A percentile compares a stretch with the other conserved stretches of the same genome.
Evolutionary conservation across 2,113 vertebrate species (phyloP).

Genomic region (Rhagologus leucostigma): DNA sequence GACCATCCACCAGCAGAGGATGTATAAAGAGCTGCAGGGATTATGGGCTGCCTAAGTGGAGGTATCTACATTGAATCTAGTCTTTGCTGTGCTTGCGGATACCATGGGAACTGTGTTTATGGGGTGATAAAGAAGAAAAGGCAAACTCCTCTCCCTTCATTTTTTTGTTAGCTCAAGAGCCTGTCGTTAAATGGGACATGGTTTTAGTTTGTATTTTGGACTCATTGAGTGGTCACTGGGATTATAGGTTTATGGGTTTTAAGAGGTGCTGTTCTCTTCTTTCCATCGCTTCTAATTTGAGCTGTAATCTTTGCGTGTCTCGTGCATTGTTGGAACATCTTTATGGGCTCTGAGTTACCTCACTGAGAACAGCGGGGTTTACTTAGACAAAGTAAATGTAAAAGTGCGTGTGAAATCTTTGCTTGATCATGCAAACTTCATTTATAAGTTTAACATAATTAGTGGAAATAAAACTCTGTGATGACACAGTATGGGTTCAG

Average conservation of each 20-base stretch:
- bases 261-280: background rate
- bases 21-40: background rate
- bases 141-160: background rate
- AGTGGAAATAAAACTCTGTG: background rate
- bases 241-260: background rate
- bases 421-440: background rate
- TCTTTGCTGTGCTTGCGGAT: background rate
- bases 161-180: background rate
- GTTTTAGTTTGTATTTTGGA: background rate
- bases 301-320: rapidly evolving
- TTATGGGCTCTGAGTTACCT: background rate
- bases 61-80: background rate
- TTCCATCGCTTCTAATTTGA: background rate
- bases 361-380: background rate
- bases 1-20: background rate
- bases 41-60: background rate
- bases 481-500: background rate
- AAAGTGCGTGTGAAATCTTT: background rate
- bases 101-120: background rate
- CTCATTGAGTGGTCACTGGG: background rate
- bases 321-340: background rate
- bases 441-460: background rate
- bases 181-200: background rate
- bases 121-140: background rate
- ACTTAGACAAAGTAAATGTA: background rate